Conservation (phyloP, 64 coral and sea anemone species). For the Actinia tenebrosa region DNA sequence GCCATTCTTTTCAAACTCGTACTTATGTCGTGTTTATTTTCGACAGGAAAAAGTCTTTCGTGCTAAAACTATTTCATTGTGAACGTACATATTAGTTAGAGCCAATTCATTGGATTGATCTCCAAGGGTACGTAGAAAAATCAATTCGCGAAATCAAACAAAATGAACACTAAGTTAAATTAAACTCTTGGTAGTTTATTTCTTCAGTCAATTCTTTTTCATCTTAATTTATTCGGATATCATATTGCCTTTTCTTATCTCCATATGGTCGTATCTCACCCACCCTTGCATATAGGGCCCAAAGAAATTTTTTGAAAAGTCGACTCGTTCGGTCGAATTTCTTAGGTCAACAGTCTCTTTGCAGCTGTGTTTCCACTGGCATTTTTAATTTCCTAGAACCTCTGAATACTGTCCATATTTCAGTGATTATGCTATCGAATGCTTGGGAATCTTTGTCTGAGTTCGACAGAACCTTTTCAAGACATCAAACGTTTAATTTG, state of each 20-base stretch:
- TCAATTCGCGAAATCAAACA: neutral
- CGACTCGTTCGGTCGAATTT: constrained; percentile 23
- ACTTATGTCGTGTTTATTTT: neutral
- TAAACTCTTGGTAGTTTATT: constrained; percentile 12
- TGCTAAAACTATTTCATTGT: neutral
- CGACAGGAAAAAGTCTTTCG: neutral
- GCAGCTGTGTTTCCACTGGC: constrained; percentile 64
- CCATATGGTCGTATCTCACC: constrained; percentile 5
- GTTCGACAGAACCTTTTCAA: neutral
- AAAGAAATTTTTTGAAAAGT: neutral
- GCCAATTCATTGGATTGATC: neutral
- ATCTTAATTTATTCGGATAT: neutral
- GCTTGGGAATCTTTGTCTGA: neutral
- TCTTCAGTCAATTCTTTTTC: neutral
- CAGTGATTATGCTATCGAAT: neutral
- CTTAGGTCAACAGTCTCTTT: constrained; percentile 17
- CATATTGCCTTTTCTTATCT: neutral
- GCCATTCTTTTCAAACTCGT: neutral
- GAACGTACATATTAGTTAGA: neutral
- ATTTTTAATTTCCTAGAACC: constrained; percentile 57
- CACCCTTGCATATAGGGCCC: neutral
- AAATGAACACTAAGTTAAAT: neutral
- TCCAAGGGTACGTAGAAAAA: neutral
- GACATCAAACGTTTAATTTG: neutral
- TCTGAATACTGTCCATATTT: constrained; percentile 16